Evolutionary conservation across 2,113 vertebrate genomes (phyloP), one percentile per base, ranked within the genome.

Genomic region (Cygnus atratus): DNA sequence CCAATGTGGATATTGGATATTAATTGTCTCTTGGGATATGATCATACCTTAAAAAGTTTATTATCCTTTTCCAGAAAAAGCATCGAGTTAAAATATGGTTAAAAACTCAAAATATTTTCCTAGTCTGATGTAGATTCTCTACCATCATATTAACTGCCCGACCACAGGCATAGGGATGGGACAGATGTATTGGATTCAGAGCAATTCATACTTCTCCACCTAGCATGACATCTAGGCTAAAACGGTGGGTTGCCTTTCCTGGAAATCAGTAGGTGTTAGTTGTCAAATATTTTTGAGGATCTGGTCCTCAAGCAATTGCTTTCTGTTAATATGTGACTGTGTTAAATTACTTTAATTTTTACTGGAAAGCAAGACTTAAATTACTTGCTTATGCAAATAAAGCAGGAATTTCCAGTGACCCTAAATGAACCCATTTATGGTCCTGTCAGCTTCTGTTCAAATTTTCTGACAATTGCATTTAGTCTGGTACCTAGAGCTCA

Each of bases 401-500:
- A 84, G 26, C 19, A 66, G 58, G 62, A 84, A 46, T 84, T 96
- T 87, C 33, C 80, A 88, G 46, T 95, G 92, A 87, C 71, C 90
- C 46, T 85, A 78, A 80, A 95, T 91, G 63, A 92, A 94, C 78
- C 9, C 41, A 88, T 25, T 91, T 63, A 82, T 88, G n/a, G 31
- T 94, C n/a, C 50, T 91, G 81, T 76, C 82, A 70, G 24, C 50
- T 87, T 94, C 77, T 94, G 20, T 84, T 80, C 78, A 90, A 77
- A 76, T 50, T 94, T 91, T 94, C 66, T 95, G 89, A 87, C 87
- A 92, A 61, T 83, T 91, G 41, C 62, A 66, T 88, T 94, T 83
- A 89, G 54, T 72, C 50, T 63, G 41, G 62, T 76, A 85, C 75
- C 67, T 81, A 77, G 67, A 91, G 31, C 54, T 73, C 62, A 77